Evolutionary conservation across 2,797 vertebrate genomes (phyloP), one percentile per base, ranked within the genome.

Genomic region (Malacoctenus gilli): DNA sequence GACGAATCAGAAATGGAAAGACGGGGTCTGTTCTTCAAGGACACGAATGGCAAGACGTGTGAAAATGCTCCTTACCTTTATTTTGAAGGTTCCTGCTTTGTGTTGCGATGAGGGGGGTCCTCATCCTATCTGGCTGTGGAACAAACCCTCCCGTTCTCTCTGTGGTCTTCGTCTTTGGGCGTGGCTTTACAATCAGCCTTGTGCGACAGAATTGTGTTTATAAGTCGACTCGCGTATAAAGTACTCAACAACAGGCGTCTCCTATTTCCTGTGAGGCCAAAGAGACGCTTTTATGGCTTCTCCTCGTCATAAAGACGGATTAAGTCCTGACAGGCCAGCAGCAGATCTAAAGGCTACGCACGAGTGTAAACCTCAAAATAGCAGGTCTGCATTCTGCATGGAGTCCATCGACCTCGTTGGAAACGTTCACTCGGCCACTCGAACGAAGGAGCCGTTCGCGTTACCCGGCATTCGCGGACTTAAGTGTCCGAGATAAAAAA

Each of bases 141-240:
- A 28, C 6, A 28, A n/a, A n/a, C n/a, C n/a, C n/a, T n/a, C n/a
- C n/a, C 25, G 6, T 28, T 37, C 6, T 55, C 16, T 16, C 5
- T 20, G 22, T 5, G 9, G 25, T 28, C 9, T 9, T 28, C 25
- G 5, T 9, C 25, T 28, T 28, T 28, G 6, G 25, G 34, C 48
- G 25, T 3, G 18, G 46, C 48, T 64, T 71, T 44, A 42, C 37
- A 55, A 50, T 39, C 23, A 12, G 5, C 2, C 25, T 5, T 25
- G 28, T 41, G 55, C 40, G 28, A 32, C 50, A 1, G 63, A 64
- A 44, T 71, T 30, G 2, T 9, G 35, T 67, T 56, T 65, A 72
- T 47, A 20, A 65, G 82, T 69, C 72, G 68, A 37, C 14, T 76
- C 69, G 56, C 74, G 63, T 77, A 62, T 71, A 69, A 59, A 67